Conservation (phyloP, 2,888 invertebrate genomes). For the Emmelina monodactyla region DNA sequence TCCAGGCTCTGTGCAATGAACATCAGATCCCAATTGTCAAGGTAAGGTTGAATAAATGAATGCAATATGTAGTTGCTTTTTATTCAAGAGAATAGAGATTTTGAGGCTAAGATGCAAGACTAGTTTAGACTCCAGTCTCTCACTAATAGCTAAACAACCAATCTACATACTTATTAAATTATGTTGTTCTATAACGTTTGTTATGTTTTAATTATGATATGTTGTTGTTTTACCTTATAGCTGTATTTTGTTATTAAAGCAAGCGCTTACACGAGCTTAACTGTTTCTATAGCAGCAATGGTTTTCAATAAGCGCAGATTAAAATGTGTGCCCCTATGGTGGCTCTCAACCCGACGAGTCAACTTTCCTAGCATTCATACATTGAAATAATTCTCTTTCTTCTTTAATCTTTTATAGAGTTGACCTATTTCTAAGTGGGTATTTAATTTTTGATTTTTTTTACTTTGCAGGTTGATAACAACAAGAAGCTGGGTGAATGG, state of each 20-base stretch:
- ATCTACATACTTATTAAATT: too few relatives aligned
- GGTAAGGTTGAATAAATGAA: constrained; percentile 35
- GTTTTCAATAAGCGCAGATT: constrained; percentile 39
- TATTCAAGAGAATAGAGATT: too few relatives aligned
- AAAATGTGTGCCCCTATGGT: constrained; percentile 58
- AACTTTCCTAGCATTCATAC: constrained; percentile 60
- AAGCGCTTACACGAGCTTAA: too few relatives aligned
- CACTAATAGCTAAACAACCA: too few relatives aligned
- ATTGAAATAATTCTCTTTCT: constrained; percentile 17
- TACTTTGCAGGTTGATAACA: constrained; percentile 83
- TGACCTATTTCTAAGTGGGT: too few relatives aligned
- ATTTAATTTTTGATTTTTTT: background rate
- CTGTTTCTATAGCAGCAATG: constrained; percentile 23
- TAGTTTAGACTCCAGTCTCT: too few relatives aligned
- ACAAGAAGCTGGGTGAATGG: constrained; percentile 99
- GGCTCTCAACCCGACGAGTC: constrained; percentile 40
- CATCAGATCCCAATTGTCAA: constrained; percentile 97
- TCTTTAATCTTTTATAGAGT: background rate
- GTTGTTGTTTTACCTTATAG: too few relatives aligned
- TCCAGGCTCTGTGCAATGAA: constrained; percentile 97
- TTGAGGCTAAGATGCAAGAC: too few relatives aligned
- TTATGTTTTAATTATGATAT: too few relatives aligned
- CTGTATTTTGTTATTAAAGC: too few relatives aligned
- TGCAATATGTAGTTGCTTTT: too few relatives aligned
- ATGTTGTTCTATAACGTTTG: too few relatives aligned